phyloP scores from a whole-genome alignment of 2,113 vertebrate genomes.

The Clarias batrachus region DNA sequence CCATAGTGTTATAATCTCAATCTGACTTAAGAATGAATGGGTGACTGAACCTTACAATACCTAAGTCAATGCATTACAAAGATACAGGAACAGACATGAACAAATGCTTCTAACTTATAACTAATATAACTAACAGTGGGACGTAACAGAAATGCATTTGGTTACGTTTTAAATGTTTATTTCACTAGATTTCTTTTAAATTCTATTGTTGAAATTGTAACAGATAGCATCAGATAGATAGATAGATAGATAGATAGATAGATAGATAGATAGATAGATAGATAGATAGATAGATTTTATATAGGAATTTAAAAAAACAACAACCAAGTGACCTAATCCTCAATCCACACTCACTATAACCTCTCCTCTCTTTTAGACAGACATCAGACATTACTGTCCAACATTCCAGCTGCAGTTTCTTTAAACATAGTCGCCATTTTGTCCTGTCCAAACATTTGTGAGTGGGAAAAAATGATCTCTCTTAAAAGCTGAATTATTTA shows the following conservation, averaged over 20 bases:
- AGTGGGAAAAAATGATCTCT: background rate
- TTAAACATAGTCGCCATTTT: constrained; percentile 16
- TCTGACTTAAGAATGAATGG: background rate
- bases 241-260: too few species aligned
- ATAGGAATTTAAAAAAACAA: background rate
- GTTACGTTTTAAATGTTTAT: background rate
- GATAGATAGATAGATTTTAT: too few species aligned
- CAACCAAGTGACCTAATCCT: background rate
- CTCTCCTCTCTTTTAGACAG: background rate
- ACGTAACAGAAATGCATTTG: background rate
- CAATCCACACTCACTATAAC: background rate
- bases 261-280: too few species aligned
- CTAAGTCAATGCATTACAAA: background rate
- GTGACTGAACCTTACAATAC: background rate
- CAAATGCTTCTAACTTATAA: background rate
- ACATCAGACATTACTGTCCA: background rate
- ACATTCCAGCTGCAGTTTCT: background rate
- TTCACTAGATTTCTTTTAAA: background rate
- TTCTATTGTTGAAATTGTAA: background rate
- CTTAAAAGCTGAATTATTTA: background rate
- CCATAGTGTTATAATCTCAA: background rate
- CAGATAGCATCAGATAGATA: background rate
- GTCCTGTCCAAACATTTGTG: background rate
- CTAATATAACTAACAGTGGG: background rate
- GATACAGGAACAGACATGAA: background rate